Evolutionary conservation across 2,888 invertebrate species (phyloP).

Genomic region (Siphlonurus alternatus): DNA sequence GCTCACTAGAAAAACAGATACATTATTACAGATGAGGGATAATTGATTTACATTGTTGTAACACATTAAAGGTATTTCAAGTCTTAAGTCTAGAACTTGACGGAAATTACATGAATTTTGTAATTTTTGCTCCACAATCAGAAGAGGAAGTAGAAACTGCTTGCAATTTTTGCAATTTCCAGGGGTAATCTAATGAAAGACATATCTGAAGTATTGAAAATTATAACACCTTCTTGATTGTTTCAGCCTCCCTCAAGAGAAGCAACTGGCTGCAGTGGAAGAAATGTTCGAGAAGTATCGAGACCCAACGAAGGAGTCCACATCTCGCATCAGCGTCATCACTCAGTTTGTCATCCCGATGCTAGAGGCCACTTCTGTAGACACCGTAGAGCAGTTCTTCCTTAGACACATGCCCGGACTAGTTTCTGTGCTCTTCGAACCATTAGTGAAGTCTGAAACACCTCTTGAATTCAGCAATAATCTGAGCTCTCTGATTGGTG

Average conservation of each 20-base stretch:
- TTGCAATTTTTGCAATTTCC: no score
- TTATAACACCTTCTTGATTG: no score
- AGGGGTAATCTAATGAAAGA: no score
- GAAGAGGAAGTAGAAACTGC: no score
- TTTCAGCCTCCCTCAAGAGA: neutral
- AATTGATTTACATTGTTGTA: no score
- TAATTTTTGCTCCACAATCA: no score
- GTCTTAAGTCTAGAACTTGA: no score
- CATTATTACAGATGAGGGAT: no score
- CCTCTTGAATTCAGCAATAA: neutral
- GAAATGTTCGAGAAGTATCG: neutral
- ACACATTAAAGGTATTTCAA: no score
- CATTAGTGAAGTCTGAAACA: neutral
- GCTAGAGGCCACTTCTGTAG: neutral
- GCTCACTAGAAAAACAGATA: no score
- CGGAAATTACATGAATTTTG: no score
- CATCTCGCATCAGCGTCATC: neutral
- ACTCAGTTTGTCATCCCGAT: neutral
- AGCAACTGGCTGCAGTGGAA: neutral
- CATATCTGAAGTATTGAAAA: no score
- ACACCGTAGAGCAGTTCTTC: neutral
- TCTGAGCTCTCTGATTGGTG: neutral
- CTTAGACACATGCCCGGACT: neutral
- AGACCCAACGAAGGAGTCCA: neutral
- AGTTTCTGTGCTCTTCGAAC: neutral